phyloP scores from a whole-genome alignment of 2,888 invertebrate genomes.

The Oxystoma pomonae region DNA sequence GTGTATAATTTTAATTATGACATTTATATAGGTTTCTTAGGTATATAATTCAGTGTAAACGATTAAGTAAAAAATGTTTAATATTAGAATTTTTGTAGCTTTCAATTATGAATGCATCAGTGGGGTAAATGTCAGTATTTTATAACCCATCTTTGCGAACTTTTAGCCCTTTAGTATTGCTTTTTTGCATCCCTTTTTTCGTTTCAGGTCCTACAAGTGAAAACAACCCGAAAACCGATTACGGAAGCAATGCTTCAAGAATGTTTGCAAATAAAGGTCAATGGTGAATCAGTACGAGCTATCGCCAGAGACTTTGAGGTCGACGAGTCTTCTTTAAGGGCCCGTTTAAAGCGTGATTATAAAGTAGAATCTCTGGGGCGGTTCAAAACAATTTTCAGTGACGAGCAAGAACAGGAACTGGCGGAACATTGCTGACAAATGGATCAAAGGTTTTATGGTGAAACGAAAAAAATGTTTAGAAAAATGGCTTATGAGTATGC shows the following conservation, averaged over 20 bases:
- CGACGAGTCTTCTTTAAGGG: slow-evolving; percentile 8
- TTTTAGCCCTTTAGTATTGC: not conserved
- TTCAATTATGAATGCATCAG: not conserved
- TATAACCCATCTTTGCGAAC: not conserved
- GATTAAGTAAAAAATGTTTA: not conserved
- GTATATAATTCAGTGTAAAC: not conserved
- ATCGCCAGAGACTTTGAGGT: slow-evolving; percentile 11
- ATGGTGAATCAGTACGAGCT: slow-evolving; percentile 1
- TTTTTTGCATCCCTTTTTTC: slow-evolving; percentile 5
- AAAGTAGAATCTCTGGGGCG: slow-evolving; percentile 6
- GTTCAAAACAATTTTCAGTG: slow-evolving; percentile 6
- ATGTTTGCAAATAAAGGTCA: slow-evolving; percentile 5
- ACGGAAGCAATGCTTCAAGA: slow-evolving; percentile 8
- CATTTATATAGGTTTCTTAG: not conserved
- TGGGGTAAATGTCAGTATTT: not conserved
- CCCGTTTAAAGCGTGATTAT: slow-evolving; percentile 6
- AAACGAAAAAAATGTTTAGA: slow-evolving; percentile 8
- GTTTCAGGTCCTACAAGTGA: slow-evolving; percentile 1
- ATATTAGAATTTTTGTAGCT: not conserved
- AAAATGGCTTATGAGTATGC: slow-evolving; percentile 12
- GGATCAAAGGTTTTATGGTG: slow-evolving; percentile 10
- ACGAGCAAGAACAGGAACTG: slow-evolving; percentile 7
- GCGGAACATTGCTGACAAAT: slow-evolving; percentile 9
- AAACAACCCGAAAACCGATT: slow-evolving; percentile 10
- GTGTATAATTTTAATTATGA: not conserved